Evolutionary conservation across 2,888 invertebrate species (phyloP).

Genomic region (Meteorus cinctellus): DNA sequence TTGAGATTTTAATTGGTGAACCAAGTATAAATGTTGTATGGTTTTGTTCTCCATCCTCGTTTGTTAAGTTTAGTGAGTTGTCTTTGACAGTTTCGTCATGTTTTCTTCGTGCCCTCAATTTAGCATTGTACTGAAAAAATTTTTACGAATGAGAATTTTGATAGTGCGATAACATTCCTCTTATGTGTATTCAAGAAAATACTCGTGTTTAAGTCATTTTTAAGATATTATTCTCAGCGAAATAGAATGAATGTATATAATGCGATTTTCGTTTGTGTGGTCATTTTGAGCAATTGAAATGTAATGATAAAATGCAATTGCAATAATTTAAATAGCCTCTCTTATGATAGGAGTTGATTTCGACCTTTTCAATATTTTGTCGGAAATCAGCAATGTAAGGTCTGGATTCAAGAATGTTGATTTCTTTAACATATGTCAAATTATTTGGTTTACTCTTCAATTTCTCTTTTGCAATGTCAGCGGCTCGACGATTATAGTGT

Average conservation of each 20-base stretch:
- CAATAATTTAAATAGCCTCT: not conserved
- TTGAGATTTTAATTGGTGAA: not conserved
- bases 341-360: too few relatives aligned
- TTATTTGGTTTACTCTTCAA: slow-evolving; percentile 40
- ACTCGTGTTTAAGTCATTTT: too few relatives aligned
- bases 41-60: slow-evolving; percentile 38
- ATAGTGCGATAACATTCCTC: too few relatives aligned
- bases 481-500: slow-evolving; percentile 60
- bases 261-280: too few relatives aligned
- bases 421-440: slow-evolving; percentile 47
- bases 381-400: slow-evolving; percentile 63
- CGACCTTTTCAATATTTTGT: slow-evolving; percentile 58
- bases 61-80: slow-evolving; percentile 3
- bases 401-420: slow-evolving; percentile 46
- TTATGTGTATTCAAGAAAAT: too few relatives aligned
- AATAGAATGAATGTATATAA: too few relatives aligned
- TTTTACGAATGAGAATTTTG: slow-evolving; percentile 29
- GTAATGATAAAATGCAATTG: too few relatives aligned
- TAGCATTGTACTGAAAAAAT: slow-evolving; percentile 14
- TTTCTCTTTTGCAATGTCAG: slow-evolving; percentile 43
- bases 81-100: not conserved
- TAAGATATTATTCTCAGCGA: too few relatives aligned
- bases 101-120: slow-evolving; percentile 27
- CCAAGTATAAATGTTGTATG: not conserved
- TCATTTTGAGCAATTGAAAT: too few relatives aligned